These are phyloP conservation scores for Perizoma flavofasciatum DNA, from an alignment of 2,888 invertebrate genomes.

Conservation along the genomic window DNA sequence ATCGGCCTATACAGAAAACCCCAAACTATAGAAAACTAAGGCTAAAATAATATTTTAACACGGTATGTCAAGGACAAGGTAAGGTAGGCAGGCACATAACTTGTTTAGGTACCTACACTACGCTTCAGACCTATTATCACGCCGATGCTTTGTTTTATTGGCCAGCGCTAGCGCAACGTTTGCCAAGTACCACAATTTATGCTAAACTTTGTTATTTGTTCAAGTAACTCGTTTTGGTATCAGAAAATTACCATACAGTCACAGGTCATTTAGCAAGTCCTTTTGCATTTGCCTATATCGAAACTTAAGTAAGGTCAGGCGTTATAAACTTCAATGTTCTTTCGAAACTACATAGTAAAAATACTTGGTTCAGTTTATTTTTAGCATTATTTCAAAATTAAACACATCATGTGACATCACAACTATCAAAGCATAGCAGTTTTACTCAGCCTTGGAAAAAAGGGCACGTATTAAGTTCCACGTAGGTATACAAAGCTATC, in stretches of 20 bases:
- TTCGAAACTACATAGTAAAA: too few species aligned
- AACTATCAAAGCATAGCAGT: too few species aligned
- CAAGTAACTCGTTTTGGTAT: slow-evolving; percentile 20
- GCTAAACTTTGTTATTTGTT: slow-evolving; percentile 25
- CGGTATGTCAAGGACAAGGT: too few species aligned
- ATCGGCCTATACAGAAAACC: too few species aligned
- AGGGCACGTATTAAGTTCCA: slow-evolving; percentile 2
- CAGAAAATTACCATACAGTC: slow-evolving; percentile 23
- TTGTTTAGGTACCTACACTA: not conserved
- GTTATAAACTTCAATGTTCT: not conserved
- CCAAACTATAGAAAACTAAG: too few species aligned
- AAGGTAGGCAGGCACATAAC: too few species aligned
- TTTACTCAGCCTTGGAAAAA: not conserved
- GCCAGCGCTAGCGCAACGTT: slow-evolving; percentile 5
- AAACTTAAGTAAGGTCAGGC: slow-evolving; percentile 6
- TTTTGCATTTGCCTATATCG: slow-evolving; percentile 11
- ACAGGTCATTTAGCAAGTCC: slow-evolving; percentile 17
- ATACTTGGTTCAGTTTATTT: too few species aligned
- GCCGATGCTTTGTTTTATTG: slow-evolving; percentile 2
- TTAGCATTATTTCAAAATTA: too few species aligned
- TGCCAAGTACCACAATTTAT: slow-evolving; percentile 27
- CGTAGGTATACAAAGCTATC: slow-evolving; percentile 5
- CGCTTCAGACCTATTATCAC: slow-evolving; percentile 6
- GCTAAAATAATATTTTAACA: too few species aligned
- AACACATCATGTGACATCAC: too few species aligned